Evolutionary conservation across 2,888 invertebrate genomes (phyloP).

Genomic region (Drosophila percnosoma): DNA sequence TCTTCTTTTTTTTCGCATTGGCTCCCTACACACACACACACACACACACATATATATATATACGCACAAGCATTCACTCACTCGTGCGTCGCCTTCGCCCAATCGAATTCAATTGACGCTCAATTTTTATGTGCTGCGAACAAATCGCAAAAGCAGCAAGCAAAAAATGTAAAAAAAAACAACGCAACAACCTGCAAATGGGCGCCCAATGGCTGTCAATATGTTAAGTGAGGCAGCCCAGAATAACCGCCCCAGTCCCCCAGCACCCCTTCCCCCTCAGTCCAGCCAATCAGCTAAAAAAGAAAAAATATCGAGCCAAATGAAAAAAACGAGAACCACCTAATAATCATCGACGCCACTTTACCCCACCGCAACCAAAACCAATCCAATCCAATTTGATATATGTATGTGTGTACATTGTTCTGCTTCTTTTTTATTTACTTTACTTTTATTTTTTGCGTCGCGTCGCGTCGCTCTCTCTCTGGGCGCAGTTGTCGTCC

Average conservation of each 20-base stretch:
- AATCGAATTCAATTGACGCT: slow-evolving; percentile 84
- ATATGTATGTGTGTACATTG: slow-evolving; percentile 37
- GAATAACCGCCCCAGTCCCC: slow-evolving; percentile 25
- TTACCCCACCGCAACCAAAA: slow-evolving; percentile 43
- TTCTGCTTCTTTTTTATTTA: slow-evolving; percentile 25
- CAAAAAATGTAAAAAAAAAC: slow-evolving; percentile 22
- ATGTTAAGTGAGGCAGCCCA: slow-evolving; percentile 54
- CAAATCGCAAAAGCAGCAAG: slow-evolving; percentile 27
- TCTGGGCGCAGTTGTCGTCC: slow-evolving; percentile 56
- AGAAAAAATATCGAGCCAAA: slow-evolving; percentile 6
- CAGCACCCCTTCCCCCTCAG: neutral
- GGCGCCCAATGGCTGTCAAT: slow-evolving; percentile 63
- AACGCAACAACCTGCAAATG: slow-evolving; percentile 39
- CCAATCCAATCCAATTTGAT: slow-evolving; percentile 79
- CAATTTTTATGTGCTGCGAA: slow-evolving; percentile 77
- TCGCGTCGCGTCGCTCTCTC: slow-evolving; percentile 20
- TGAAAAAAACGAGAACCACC: slow-evolving; percentile 39
- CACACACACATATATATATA: slow-evolving; percentile 2
- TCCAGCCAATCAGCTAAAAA: slow-evolving; percentile 41
- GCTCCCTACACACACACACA: slow-evolving; percentile 63
- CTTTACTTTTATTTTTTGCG: slow-evolving; percentile 20
- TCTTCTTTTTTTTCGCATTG: slow-evolving; percentile 48
- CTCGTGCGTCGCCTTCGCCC: slow-evolving; percentile 75
- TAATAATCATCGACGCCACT: slow-evolving; percentile 66
- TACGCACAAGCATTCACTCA: slow-evolving; percentile 19